Base-by-base conservation (phyloP, 2,113 vertebrate species). In the Tinamus guttatus region DNA sequence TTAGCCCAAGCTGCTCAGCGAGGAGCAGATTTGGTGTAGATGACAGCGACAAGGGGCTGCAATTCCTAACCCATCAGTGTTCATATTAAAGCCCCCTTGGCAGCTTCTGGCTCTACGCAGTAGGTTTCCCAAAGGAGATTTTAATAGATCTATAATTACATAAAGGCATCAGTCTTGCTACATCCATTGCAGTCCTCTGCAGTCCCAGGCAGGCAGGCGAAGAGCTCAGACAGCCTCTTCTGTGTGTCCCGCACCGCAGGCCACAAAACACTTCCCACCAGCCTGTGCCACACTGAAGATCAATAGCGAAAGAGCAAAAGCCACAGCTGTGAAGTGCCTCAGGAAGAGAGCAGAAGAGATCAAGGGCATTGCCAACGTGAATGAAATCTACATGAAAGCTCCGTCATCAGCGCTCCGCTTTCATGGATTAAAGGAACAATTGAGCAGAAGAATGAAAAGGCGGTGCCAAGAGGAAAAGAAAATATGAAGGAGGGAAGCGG, bases 341-440 rank as follows among this genome's bases (percentile, higher is more conserved):
- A 65, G 95, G 89, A 93, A 90, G 91, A 67, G 89, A 93, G 81
- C 4, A 56, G 56, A 59, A 47, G 58, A 92, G 95, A 94, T 95
- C 95, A 94, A 96, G 93, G 83, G 65, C 92, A 81, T 63, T 78
- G 73, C 88, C 90, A 75, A 25, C 54, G 88, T 84, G 94, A 94
- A 63, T 81, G 93, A 92, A 87, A 88, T 76, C 88, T 79, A 88
- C 92, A 86, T 92, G 96, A 95, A 95, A 95, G 82, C 75, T 77
- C 58, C 76, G 75, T 68, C 82, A 0, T 89, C 95, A 54, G 4
- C 54, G 51, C 60, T 10, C 80, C 60, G 52, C 88, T 94, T 65
- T 90, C 92, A 87, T 36, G 88, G 92, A 90, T 93, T 84, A 95
- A 95, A 96, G 90, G 83, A 95, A 95, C 93, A 94, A 93, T 81